phyloP scores from a whole-genome alignment of 2,888 invertebrate species.

The Dolichomitus sp. region DNA sequence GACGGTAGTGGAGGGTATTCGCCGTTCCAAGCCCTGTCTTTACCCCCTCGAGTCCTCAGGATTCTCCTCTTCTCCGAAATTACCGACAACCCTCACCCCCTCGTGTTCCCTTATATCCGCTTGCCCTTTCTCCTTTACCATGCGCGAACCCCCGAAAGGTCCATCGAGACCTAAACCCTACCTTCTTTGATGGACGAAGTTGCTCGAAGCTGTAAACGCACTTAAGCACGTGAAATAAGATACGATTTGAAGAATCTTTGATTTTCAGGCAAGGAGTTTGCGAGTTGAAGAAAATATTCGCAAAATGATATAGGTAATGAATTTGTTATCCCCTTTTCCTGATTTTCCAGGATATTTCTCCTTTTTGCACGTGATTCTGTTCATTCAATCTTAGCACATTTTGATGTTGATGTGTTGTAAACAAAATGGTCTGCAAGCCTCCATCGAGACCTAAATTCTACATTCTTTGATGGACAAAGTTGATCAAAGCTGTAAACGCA shows the following conservation, averaged over 20 bases:
- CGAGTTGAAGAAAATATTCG: constrained; percentile 28
- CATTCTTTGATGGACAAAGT: constrained; percentile 44
- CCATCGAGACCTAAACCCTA: constrained; percentile 33
- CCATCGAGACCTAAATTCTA: constrained; percentile 32
- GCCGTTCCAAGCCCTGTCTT: constrained; percentile 78
- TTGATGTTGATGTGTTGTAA: too few relatives aligned
- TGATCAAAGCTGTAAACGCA: constrained; percentile 25
- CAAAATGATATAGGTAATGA: constrained; percentile 51
- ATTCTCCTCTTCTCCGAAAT: constrained; percentile 61
- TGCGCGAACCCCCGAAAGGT: constrained; percentile 18
- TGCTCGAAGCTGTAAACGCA: constrained; percentile 26
- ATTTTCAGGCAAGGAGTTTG: constrained; percentile 28
- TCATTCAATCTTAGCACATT: too few relatives aligned
- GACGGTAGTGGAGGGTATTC: constrained; percentile 70
- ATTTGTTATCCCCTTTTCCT: constrained; percentile 64
- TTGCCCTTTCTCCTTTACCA: constrained; percentile 22
- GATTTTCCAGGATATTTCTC: too few relatives aligned
- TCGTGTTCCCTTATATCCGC: constrained; percentile 62
- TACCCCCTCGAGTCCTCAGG: constrained; percentile 70
- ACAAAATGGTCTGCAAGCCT: too few relatives aligned
- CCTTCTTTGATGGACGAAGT: constrained; percentile 45
- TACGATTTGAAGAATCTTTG: constrained; percentile 26
- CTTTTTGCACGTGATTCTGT: too few relatives aligned
- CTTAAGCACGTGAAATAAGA: neutral
- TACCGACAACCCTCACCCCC: constrained; percentile 33